phyloP scores from a whole-genome alignment of 1,140 invertebrate genomes.

The Spodoptera frugiperda region DNA sequence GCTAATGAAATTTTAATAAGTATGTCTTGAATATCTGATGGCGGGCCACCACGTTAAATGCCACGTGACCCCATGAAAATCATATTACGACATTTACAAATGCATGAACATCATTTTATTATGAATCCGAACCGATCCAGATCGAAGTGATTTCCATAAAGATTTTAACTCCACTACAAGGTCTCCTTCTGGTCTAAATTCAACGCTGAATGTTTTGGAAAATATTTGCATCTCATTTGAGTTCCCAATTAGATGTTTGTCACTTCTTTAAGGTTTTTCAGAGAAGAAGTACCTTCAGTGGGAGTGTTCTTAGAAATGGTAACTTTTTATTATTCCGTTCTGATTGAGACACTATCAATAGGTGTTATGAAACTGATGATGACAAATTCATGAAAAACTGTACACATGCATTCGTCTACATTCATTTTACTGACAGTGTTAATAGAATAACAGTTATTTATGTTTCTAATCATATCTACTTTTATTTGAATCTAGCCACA shows the following conservation, averaged over 20 bases:
- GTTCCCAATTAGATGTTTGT: background rate
- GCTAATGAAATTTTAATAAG: conserved; percentile 77
- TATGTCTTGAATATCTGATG: conserved; percentile 76
- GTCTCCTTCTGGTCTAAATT: conserved; percentile 53
- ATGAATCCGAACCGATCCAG: conserved; percentile 75
- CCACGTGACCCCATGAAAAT: conserved; percentile 75
- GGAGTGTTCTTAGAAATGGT: too few relatives aligned
- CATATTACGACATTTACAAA: conserved; percentile 73
- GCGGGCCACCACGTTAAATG: conserved; percentile 64
- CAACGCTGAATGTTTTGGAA: conserved; percentile 57
- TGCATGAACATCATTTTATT: conserved; percentile 78
- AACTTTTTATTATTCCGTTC: too few relatives aligned
- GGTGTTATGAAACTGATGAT: too few relatives aligned
- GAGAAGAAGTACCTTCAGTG: background rate
- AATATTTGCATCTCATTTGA: conserved; percentile 48
- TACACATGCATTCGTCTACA: conserved; percentile 2
- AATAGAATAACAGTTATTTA: too few relatives aligned
- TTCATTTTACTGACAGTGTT: background rate
- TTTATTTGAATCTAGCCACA: too few relatives aligned
- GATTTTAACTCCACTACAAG: conserved; percentile 65
- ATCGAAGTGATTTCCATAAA: conserved; percentile 73
- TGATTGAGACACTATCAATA: too few relatives aligned
- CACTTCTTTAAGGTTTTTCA: background rate
- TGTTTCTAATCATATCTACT: too few relatives aligned
- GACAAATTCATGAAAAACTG: conserved; percentile 3